Conservation (phyloP, 2,888 invertebrate species). For the Trissolcus japonicus region DNA sequence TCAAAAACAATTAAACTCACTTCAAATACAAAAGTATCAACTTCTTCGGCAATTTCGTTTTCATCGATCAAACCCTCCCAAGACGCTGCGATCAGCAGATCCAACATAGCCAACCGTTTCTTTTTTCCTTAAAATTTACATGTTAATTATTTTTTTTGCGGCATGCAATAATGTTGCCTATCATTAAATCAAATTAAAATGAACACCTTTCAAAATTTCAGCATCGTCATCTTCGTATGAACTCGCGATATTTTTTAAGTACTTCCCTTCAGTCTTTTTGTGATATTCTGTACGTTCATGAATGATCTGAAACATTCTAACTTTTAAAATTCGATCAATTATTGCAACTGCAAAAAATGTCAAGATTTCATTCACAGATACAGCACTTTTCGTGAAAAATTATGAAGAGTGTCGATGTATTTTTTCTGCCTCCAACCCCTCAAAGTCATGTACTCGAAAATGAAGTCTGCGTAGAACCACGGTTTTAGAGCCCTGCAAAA, state of each 20-base stretch:
- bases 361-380: too few species aligned
- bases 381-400: slow-evolving; percentile 13
- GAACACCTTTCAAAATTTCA: slow-evolving; percentile 7
- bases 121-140: slow-evolving; percentile 16
- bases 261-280: background rate
- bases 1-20: slow-evolving; percentile 31
- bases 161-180: background rate
- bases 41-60: slow-evolving; percentile 60
- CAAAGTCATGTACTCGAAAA: slow-evolving; percentile 4
- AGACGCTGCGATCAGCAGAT: slow-evolving; percentile 57
- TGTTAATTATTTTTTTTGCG: too few species aligned
- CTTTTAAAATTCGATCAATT: too few species aligned
- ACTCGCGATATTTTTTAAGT: background rate
- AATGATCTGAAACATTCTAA: background rate
- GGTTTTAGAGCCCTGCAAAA: slow-evolving; percentile 7
- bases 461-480: slow-evolving; percentile 5
- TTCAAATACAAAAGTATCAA: slow-evolving; percentile 62
- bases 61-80: slow-evolving; percentile 52
- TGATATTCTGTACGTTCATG: slow-evolving; percentile 21
- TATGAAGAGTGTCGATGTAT: slow-evolving; percentile 12
- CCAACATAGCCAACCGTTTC: slow-evolving; percentile 59
- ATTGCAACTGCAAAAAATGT: background rate
- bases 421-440: slow-evolving; percentile 5
- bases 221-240: too few species aligned
- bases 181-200: background rate